These are phyloP conservation scores for Macheiramphus alcinus DNA, from an alignment of 2,113 vertebrate genomes.

Conservation along the genomic window DNA sequence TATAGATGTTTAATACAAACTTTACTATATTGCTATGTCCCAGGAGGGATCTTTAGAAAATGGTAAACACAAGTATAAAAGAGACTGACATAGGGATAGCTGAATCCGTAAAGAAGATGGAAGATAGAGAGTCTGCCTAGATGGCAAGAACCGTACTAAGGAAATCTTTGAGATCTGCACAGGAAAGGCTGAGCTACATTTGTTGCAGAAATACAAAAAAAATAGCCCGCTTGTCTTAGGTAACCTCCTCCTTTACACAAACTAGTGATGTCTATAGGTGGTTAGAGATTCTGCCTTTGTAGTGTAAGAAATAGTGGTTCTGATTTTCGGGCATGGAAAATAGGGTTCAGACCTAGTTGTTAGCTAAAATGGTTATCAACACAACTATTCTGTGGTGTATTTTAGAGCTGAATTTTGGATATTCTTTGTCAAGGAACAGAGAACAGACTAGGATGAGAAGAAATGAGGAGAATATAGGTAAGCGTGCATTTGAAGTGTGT, in stretches of 20 bases:
- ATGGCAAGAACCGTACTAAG: background rate
- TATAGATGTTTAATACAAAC: background rate
- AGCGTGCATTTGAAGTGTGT: background rate
- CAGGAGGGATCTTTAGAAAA: background rate
- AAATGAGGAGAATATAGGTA: background rate
- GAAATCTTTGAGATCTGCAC: background rate
- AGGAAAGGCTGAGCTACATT: background rate
- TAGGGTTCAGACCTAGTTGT: background rate
- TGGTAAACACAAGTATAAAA: background rate
- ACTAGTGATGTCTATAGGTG: background rate
- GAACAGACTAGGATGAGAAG: background rate
- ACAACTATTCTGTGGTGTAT: background rate
- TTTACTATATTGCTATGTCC: background rate
- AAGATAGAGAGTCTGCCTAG: background rate
- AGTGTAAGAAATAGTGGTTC: background rate
- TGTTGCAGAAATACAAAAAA: background rate
- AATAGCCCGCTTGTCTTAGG: background rate
- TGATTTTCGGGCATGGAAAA: background rate
- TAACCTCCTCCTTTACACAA: background rate
- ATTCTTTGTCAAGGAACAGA: background rate
- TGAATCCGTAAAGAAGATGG: background rate
- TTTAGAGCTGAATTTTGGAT: background rate
- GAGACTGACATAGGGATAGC: background rate
- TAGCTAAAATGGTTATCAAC: background rate
- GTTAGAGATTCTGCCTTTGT: background rate